phyloP scores from a whole-genome alignment of 2,888 invertebrate species.

The Drosophila niveifrons region DNA sequence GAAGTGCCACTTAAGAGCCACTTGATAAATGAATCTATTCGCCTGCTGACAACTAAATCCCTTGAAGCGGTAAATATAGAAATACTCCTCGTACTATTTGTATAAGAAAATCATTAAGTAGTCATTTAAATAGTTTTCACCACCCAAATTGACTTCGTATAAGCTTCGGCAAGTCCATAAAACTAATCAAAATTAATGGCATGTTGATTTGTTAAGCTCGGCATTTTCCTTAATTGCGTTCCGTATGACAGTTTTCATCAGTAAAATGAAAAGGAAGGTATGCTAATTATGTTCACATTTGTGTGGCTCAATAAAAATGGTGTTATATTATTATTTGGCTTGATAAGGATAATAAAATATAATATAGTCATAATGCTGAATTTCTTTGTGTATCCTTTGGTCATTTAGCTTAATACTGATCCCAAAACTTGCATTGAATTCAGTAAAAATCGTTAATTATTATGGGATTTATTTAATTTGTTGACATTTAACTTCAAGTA shows the following conservation, averaged over 20 bases:
- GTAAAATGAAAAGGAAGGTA: background rate
- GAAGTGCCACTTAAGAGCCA: constrained; percentile 36
- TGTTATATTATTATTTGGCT: too few species aligned
- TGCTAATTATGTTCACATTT: too few species aligned
- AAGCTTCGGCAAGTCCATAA: background rate
- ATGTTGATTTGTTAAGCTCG: constrained; percentile 7
- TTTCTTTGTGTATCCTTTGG: too few species aligned
- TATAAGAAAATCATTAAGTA: constrained; percentile 24
- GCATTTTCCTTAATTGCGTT: constrained; percentile 19
- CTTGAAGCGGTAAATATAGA: constrained; percentile 1
- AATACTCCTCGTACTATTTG: background rate
- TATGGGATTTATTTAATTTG: too few species aligned
- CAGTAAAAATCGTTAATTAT: too few species aligned
- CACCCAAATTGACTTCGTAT: background rate
- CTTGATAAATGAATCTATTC: constrained; percentile 55
- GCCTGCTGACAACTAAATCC: constrained; percentile 43
- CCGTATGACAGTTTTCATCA: background rate
- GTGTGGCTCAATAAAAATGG: too few species aligned
- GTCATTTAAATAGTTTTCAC: constrained; percentile 31
- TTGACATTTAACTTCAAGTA: too few species aligned
- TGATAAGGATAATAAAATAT: too few species aligned
- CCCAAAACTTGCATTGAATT: too few species aligned
- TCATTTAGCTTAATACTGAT: too few species aligned
- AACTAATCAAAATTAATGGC: constrained; percentile 25
- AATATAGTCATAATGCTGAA: too few species aligned